A percentile compares a stretch with the other conserved stretches of the same genome.
Conservation (phyloP, 2,888 invertebrate species). For the Drosophila prolongata region DNA sequence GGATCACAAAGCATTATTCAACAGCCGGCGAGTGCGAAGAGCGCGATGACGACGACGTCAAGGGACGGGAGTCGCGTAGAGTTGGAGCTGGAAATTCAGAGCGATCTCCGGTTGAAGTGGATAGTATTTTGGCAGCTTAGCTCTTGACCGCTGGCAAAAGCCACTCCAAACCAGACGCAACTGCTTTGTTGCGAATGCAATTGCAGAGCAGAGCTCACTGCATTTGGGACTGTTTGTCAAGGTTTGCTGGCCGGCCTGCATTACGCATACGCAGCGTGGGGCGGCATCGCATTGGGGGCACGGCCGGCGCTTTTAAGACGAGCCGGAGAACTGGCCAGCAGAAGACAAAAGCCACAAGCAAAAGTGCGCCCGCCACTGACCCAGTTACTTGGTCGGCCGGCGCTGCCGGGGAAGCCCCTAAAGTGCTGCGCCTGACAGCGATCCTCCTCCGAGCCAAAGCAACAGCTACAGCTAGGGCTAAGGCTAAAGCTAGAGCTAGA, state of each 20-base stretch:
- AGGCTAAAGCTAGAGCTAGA: slow-evolving; percentile 16
- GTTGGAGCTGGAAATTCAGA: slow-evolving; percentile 17
- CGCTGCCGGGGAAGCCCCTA: slow-evolving; percentile 59
- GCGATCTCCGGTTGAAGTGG: slow-evolving; percentile 25
- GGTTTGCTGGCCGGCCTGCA: slow-evolving; percentile 48
- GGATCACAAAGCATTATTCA: slow-evolving; percentile 80
- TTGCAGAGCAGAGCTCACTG: slow-evolving; percentile 41
- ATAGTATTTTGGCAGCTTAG: slow-evolving; percentile 50
- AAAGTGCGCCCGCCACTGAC: slow-evolving; percentile 72
- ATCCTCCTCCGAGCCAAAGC: slow-evolving; percentile 51
- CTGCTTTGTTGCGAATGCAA: not conserved
- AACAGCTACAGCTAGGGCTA: slow-evolving; percentile 17
- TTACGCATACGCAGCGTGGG: slow-evolving; percentile 54
- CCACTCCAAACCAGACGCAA: slow-evolving; percentile 1
- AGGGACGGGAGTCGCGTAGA: slow-evolving; percentile 58
- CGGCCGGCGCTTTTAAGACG: slow-evolving; percentile 19
- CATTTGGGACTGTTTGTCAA: slow-evolving; percentile 55
- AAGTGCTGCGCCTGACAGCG: slow-evolving; percentile 67
- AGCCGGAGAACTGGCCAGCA: slow-evolving; percentile 15
- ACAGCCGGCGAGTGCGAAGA: slow-evolving; percentile 54
- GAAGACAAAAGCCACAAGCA: slow-evolving; percentile 62
- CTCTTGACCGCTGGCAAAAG: not conserved
- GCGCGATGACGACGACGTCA: slow-evolving; percentile 53
- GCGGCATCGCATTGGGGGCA: slow-evolving; percentile 19
- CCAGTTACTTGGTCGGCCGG: slow-evolving; percentile 70